Evolutionary conservation across 2,888 invertebrate species (phyloP), one percentile per base, ranked within the genome.

Genomic region (Drosophila flavopinicola): DNA sequence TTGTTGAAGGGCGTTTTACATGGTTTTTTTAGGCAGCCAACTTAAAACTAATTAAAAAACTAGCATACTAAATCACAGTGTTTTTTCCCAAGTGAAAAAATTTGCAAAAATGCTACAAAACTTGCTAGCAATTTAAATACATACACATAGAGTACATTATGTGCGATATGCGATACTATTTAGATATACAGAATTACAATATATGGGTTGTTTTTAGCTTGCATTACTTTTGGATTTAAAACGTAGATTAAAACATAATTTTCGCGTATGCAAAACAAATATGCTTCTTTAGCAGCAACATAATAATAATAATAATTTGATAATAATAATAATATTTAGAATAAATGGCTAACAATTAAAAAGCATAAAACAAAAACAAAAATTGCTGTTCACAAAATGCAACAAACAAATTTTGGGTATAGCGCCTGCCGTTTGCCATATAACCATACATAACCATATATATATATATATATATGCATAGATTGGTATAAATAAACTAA

Each of bases 21-120:
- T 52, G 32, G 23, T 59, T 70, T 56, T 59, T 35, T 23, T 39
- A 38, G 48, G 60, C 47, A 65, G 79, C 60, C 54, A 47, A 38
- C 61, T 87, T 87, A 88, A 77, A 88, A 77, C 87, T 87, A 89
- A 87, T 80, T 89, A 83, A 88, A 87, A 89, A 88, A 84, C 88
- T 89, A 89, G 84, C 84, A 82, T 78, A 79, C 88, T 88, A 88
- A 86, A 88, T 88, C 88, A 88, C 88, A 88, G 88, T 85, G 75
- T 88, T 82, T 84, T 87, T 78, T 75, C 78, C 87, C 87, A 80
- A 85, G 60, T 75, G 78, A 85, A 85, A 78, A 80, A 75, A 73
- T 71, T 87, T 74, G 73, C 85, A 76, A 71, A 71, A 65, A 66
- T 68, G 69, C 57, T 80, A 75, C 78, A 85, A 72, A 78, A 80